phyloP scores from a whole-genome alignment of 92 coral and sea anemone species.

The Phymanthus crucifer region DNA sequence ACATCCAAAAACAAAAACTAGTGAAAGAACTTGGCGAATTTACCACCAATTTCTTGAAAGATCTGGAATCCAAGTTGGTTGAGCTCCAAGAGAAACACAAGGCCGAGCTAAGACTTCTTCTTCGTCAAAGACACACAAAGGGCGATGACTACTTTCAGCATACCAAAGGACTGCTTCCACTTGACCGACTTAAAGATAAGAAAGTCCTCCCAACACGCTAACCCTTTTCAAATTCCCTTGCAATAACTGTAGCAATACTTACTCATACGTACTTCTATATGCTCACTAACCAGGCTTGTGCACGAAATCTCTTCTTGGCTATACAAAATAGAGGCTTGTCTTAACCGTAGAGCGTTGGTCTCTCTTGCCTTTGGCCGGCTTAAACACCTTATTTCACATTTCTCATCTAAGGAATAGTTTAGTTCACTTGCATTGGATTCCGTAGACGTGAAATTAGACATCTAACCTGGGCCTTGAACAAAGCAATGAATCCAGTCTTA shows the following conservation, averaged over 20 bases:
- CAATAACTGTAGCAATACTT: not conserved
- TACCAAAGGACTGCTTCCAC: not conserved
- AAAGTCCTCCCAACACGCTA: not conserved
- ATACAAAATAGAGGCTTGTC: too few species aligned
- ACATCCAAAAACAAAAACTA: not conserved
- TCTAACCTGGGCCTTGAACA: too few species aligned
- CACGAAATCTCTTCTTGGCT: too few species aligned
- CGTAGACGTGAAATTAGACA: too few species aligned
- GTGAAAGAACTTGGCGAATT: constrained; percentile 4
- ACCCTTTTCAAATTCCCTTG: not conserved
- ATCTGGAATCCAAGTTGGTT: not conserved
- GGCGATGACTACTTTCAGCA: not conserved
- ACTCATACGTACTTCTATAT: too few species aligned
- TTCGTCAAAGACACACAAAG: not conserved
- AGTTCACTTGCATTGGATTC: too few species aligned
- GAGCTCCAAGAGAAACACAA: constrained; percentile 1
- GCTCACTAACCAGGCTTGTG: too few species aligned
- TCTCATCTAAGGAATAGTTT: too few species aligned
- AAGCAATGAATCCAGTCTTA: too few species aligned
- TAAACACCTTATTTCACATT: too few species aligned
- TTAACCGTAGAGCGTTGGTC: too few species aligned
- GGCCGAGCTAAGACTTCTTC: not conserved
- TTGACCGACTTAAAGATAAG: not conserved
- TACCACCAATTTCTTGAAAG: constrained; percentile 2
- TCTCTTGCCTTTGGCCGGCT: too few species aligned